Base-by-base conservation (phyloP, 2,888 invertebrate genomes). In the Polyploca ridens region DNA sequence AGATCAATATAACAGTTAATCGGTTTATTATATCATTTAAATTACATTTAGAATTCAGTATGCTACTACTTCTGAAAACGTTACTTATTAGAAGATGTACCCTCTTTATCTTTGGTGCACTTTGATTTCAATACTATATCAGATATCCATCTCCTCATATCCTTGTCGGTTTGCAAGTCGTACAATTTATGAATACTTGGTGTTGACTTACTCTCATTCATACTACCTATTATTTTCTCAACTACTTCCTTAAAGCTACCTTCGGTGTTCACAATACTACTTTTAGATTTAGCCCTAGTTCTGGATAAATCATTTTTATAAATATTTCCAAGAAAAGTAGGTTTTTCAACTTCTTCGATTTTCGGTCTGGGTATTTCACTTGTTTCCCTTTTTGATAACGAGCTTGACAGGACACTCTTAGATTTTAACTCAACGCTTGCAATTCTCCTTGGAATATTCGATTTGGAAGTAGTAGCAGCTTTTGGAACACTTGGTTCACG, bases 251-350 rank as follows among this genome's bases (percentile, higher is more conserved):
- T 70, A 16, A 68, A 58, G 49, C 65, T 64, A 35, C 64, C 65
- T 14, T 73, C 69, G 57, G 49, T 61, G 35, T 64, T 67, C 8
- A 64, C 46, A 49, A 41, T 41, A 41, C 41, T 65, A 64, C 7
- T 64, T 68, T 58, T 69, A 49, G 59, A 64, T 70, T 58, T 70
- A 70, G 16, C 65, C 64, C 33, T 58, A 44, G 59, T 5, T 60
- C 63, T 33, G 69, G 58, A 10, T 27, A 27, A 13, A 27, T 41
- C 61, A 3, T 73, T 68, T 44, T 67, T 69, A 49, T 76, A 74
- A 35, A 75, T 75, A n/a, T 62, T 67, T 33, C 72, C 74, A 38
- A 76, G 64, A 64, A 73, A 70, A 7, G 33, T 66, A 1, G 70
- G 69, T 59, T 72, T 64, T 46, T 64, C 65, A n/a, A 63, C 62